Evolutionary conservation across 2,888 invertebrate species (phyloP).

Genomic region (Spicauda simplicius): DNA sequence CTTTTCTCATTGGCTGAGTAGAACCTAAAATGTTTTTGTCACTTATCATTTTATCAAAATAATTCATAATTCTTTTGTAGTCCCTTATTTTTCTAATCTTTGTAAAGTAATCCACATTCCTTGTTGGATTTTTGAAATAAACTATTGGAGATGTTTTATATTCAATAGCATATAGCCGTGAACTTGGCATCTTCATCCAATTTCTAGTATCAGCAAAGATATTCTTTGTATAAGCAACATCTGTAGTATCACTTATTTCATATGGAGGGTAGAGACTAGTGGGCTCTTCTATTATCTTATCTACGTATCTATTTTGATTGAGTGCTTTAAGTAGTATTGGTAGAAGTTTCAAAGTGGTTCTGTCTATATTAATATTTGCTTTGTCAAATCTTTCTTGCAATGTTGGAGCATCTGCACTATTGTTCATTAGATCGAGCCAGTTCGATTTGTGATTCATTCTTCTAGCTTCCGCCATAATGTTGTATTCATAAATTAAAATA

Average conservation of each 20-base stretch:
- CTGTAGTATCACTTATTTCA: conserved; percentile 51
- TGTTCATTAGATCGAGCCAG: conserved; percentile 63
- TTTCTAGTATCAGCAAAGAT: conserved; percentile 54
- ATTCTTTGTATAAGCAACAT: conserved; percentile 54
- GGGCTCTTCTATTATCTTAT: conserved; percentile 59
- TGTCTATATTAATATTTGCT: conserved; percentile 55
- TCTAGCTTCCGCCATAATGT: conserved; percentile 50
- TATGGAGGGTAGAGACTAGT: conserved; percentile 51
- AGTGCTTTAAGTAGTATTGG: conserved; percentile 66
- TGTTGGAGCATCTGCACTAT: conserved; percentile 49
- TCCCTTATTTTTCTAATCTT: conserved; percentile 68
- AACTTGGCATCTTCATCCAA: conserved; percentile 56
- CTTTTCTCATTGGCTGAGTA: conserved; percentile 48
- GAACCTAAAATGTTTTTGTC: conserved; percentile 54
- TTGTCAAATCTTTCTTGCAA: conserved; percentile 55
- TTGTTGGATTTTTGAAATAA: conserved; percentile 56
- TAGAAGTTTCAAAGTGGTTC: conserved; percentile 59
- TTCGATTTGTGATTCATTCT: conserved; percentile 47
- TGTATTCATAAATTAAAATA: conserved; percentile 68
- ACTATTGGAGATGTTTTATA: conserved; percentile 63
- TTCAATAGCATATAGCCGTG: conserved; percentile 57
- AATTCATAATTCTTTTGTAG: conserved; percentile 66
- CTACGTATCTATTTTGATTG: conserved; percentile 59
- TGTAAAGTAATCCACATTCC: conserved; percentile 66
- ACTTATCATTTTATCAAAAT: conserved; percentile 69